A percentile compares a stretch with the other conserved stretches of the same genome.
Conservation (phyloP, 2,888 invertebrate genomes). For the Cheiracanthium punctorium region DNA sequence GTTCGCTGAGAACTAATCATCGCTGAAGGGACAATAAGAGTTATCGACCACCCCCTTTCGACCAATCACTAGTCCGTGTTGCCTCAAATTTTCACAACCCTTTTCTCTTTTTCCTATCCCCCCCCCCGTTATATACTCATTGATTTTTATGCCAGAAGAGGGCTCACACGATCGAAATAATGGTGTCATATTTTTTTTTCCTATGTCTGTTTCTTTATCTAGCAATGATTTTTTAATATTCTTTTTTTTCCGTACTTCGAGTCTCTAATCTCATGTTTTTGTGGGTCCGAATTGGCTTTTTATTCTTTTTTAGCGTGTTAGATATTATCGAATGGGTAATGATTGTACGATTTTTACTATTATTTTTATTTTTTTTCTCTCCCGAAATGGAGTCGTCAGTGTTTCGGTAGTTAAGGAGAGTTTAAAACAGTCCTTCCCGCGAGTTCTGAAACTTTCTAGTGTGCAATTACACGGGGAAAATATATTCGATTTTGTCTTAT, state of each 20-base stretch:
- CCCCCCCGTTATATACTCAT: constrained; percentile 29
- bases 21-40: constrained; percentile 57
- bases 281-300: neutral
- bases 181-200: constrained; percentile 26
- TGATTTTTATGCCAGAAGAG: constrained; percentile 50
- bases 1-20: constrained; percentile 59
- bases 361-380: no score
- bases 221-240: neutral
- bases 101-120: constrained; percentile 29
- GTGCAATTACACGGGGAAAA: neutral
- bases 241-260: neutral
- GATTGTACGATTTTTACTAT: neutral
- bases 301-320: neutral
- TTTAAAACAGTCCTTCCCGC: neutral
- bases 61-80: constrained; percentile 50
- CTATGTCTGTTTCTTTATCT: constrained; percentile 2
- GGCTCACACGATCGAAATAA: constrained; percentile 41
- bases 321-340: constrained; percentile 7
- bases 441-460: neutral
- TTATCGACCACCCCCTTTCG: constrained; percentile 47
- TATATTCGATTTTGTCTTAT: no score
- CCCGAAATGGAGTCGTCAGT: neutral
- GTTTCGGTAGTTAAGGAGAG: neutral
- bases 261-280: constrained; percentile 7
- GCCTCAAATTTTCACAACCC: constrained; percentile 52